Evolutionary conservation across 2,888 invertebrate genomes (phyloP).

Genomic region (Uropetala carovei): DNA sequence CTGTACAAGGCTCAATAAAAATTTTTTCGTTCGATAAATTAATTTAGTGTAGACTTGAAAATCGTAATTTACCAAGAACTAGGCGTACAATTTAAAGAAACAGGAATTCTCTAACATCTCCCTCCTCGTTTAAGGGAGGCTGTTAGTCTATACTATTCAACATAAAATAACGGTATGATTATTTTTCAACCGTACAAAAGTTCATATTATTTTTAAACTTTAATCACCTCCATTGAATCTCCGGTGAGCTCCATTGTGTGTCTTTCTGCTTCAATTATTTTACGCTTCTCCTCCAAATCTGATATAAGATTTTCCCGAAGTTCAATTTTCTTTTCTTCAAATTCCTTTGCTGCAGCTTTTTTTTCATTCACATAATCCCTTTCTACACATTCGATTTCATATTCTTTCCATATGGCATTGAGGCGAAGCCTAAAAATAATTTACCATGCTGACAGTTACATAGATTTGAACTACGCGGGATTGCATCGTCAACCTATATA

Average conservation of each 20-base stretch:
- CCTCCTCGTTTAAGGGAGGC: neutral
- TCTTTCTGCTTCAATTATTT: conserved; percentile 91
- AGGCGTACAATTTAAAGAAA: neutral
- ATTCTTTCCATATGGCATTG: conserved; percentile 87
- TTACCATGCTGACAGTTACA: neutral
- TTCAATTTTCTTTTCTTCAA: conserved; percentile 96
- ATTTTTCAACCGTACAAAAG: neutral
- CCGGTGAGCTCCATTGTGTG: conserved; percentile 93
- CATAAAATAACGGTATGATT: neutral
- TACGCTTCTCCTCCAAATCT: conserved; percentile 95
- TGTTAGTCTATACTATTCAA: neutral
- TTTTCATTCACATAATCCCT: conserved; percentile 92
- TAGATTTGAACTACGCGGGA: neutral
- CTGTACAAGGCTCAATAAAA: no score
- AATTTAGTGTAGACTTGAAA: neutral
- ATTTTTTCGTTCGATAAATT: neutral
- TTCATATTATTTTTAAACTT: neutral
- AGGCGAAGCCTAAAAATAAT: conserved; percentile 77
- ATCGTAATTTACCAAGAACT: neutral
- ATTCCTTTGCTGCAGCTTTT: conserved; percentile 92
- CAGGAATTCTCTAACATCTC: no score
- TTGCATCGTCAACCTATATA: no score
- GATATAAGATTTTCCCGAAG: conserved; percentile 90
- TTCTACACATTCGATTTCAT: conserved; percentile 91
- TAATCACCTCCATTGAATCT: conserved; percentile 86